Evolutionary conservation across 2,113 vertebrate genomes (phyloP), one percentile per base, ranked within the genome.

Genomic region (Sebastes schlegelii): DNA sequence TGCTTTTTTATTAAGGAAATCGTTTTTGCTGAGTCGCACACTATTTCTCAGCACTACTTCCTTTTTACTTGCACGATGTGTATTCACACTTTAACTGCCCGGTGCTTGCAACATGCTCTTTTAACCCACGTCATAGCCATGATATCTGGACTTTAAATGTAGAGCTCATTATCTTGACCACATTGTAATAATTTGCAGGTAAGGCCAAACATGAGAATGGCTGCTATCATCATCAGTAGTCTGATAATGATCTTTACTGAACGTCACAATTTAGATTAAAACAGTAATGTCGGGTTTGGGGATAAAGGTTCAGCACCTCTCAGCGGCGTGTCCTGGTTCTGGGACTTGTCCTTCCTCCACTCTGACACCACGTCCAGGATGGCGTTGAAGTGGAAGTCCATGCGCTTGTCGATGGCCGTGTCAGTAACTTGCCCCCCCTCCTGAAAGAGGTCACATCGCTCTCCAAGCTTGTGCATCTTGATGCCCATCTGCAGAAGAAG

Each of bases 301-400:
- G 34, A 34, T 34, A 34, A 34, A 34, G 34, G 34, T 34, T 19
- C 13, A 19, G 69, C 85, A 99, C 98, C 98, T 95, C 96, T 97
- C 83, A 99, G 97, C 46, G 98, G 96, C 46, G 94, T 92, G 82
- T 99, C 98, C 76, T 99, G 97, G 92, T 95, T 94, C 91, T 98
- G 98, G 0, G 96, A 96, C 93, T 98, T 99, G 95, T 99, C 97
- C 93, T 99, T 99, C 92, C 98, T 97, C 98, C 98, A 99, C 80
- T 99, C 98, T n/a, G 98, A 97, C 72, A 99, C 97, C 26, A 99
- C 98, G 87, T 99, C 98, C 92, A 99, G 94, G 93, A 99, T 97
- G 87, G 97, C 97, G 93, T 99, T 99, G 92, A 99, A 99, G 95
- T 99, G 98, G 91, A 99, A 99, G 92, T 99, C 98, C 98, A 99